Base-by-base conservation (phyloP, 2,797 vertebrate genomes). In the Halcyon smyrnensis region DNA sequence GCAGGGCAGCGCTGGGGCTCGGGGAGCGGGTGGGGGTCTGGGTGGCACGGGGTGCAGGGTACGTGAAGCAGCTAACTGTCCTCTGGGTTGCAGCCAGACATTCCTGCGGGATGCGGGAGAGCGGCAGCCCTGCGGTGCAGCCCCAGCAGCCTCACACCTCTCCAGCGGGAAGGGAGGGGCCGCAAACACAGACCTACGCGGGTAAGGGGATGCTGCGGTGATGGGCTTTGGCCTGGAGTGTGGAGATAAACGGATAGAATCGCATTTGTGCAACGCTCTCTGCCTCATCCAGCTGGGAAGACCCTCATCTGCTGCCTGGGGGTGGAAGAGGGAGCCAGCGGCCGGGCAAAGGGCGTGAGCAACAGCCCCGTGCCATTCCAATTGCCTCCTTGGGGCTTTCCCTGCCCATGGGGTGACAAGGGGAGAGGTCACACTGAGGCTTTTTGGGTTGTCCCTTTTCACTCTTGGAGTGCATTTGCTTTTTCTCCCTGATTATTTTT, bases 401-500 rank as follows among this genome's bases (percentile, higher is more conserved):
- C 64, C 10, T 48, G 30, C 36, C 57, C 4, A 1, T 0, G 4
- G 2, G 56, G 8, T 19, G 76, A 4, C 3, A 9, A 5, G 24
- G 41, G 39, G 23, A 24, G 25, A 24, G 59, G 11, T 21, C 41
- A 2, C 30, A 2, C 12, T 1, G n/a, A 1, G 23, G 37, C 54
- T 6, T 25, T 45, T 4, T 10, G 59, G 20, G 1, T 51, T 78
- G 50, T 23, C 16, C 5, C 1, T 64, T 67, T 30, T 34, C 51
- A 3, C 43, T 39, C 43, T 28, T 0, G 1, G 1, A 12, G 32
- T 2, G 0, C 0, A 0, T 50, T 15, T 9, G 17, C 34, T 53
- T 59, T 19, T 51, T 19, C 12, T 25, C 62, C 82, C 18, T 13
- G 9, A 8, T 69, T 1, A 1, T 16, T n/a, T 15, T 15, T 17